These are phyloP conservation scores for Crotalus viridis DNA, from an alignment of 2,113 vertebrate genomes.

Conservation along the genomic window DNA sequence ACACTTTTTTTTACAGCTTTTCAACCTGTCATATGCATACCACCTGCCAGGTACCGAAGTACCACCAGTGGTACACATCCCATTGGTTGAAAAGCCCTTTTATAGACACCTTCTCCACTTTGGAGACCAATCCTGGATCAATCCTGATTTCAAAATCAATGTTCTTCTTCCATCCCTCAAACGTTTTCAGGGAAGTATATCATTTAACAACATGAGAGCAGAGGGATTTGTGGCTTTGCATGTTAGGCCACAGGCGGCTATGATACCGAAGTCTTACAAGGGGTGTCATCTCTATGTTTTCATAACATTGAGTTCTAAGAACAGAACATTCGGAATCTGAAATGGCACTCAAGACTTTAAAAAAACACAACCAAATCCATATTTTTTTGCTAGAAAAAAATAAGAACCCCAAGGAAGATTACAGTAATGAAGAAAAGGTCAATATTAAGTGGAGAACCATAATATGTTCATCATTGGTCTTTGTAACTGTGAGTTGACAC, in stretches of 20 bases:
- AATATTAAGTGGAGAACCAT: background rate
- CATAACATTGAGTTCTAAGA: background rate
- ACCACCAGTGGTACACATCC: too few relatives aligned
- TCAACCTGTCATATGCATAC: too few relatives aligned
- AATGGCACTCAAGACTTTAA: background rate
- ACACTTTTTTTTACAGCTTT: too few relatives aligned
- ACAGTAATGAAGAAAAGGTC: background rate
- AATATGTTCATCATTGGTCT: background rate
- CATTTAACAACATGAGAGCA: background rate
- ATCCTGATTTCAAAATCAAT: too few relatives aligned
- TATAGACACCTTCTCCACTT: too few relatives aligned
- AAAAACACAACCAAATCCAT: background rate
- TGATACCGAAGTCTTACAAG: background rate
- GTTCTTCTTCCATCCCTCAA: background rate
- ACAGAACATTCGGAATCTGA: background rate
- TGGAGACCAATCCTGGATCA: too few relatives aligned
- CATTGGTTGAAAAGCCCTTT: too few relatives aligned
- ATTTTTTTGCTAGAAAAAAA: background rate
- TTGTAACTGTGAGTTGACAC: background rate
- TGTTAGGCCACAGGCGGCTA: background rate
- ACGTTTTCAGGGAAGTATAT: background rate
- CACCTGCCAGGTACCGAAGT: too few relatives aligned
- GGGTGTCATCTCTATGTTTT: background rate
- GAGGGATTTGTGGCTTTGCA: background rate
- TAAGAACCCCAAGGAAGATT: background rate